Conservation (phyloP, 2,888 invertebrate species). For the Lamellibrachia satsuma region DNA sequence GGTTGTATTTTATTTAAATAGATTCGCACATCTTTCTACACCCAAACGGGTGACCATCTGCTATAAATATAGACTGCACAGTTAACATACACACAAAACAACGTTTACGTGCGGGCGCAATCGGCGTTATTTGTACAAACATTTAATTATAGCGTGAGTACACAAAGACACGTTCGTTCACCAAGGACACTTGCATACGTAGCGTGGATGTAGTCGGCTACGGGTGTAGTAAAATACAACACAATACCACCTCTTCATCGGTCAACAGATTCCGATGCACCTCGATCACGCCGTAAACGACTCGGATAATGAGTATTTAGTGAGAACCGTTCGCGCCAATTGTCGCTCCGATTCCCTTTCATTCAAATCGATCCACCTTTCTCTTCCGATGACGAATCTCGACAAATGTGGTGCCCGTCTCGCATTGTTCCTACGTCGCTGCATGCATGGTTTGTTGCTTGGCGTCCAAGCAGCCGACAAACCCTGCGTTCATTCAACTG, state of each 20-base stretch:
- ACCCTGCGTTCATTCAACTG: background rate
- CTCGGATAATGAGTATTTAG: background rate
- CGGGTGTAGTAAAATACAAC: background rate
- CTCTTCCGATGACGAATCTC: background rate
- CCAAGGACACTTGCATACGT: background rate
- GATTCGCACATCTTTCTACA: background rate
- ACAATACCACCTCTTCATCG: background rate
- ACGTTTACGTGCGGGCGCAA: background rate
- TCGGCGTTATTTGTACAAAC: background rate
- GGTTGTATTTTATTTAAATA: background rate
- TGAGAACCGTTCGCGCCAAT: conserved; percentile 3
- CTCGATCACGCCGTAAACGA: background rate
- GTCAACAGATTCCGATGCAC: background rate
- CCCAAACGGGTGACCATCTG: background rate
- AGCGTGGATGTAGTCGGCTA: background rate
- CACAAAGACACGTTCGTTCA: background rate
- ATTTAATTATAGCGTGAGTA: background rate
- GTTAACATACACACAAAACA: background rate
- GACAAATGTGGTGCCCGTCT: background rate
- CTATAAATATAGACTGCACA: background rate
- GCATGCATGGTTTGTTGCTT: background rate
- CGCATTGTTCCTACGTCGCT: background rate
- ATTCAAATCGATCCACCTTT: background rate
- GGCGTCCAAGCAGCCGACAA: background rate
- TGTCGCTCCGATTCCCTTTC: conserved; percentile 5